phyloP scores from a whole-genome alignment of 2,797 vertebrate species.

The Steatocranus sp. region DNA sequence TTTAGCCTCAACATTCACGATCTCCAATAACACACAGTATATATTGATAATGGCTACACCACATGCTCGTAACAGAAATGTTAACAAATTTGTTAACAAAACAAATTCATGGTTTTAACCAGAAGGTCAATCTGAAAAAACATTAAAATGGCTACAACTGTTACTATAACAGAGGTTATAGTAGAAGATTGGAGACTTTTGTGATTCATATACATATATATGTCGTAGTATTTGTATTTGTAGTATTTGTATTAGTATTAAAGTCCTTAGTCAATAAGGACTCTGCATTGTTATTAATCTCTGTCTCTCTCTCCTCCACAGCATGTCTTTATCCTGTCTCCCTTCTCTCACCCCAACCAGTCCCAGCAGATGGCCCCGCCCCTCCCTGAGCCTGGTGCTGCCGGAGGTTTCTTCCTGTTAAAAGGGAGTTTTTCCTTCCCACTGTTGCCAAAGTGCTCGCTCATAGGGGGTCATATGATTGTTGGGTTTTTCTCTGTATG shows the following conservation, averaged over 20 bases:
- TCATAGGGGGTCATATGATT: accelerated
- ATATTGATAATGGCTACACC: neutral
- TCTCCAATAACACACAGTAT: neutral
- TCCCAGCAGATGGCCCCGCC: accelerated
- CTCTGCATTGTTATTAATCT: too few species aligned
- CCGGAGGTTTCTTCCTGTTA: accelerated
- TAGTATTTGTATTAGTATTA: neutral
- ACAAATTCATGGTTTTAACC: neutral
- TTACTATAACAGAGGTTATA: neutral
- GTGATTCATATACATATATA: neutral
- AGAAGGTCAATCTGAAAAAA: neutral
- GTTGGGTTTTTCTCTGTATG: neutral
- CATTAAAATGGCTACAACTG: neutral
- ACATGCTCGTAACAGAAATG: neutral
- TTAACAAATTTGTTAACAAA: neutral
- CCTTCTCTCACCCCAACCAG: neutral
- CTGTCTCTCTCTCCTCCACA: too few species aligned
- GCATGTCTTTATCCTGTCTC: neutral
- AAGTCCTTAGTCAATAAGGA: neutral
- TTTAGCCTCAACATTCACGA: neutral
- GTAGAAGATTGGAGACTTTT: neutral
- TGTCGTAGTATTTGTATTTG: neutral
- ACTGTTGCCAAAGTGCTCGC: neutral
- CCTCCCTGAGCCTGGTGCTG: neutral
- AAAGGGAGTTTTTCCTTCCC: neutral